Conservation (phyloP, 2,797 vertebrate genomes). For the Sebastes elongatus region DNA sequence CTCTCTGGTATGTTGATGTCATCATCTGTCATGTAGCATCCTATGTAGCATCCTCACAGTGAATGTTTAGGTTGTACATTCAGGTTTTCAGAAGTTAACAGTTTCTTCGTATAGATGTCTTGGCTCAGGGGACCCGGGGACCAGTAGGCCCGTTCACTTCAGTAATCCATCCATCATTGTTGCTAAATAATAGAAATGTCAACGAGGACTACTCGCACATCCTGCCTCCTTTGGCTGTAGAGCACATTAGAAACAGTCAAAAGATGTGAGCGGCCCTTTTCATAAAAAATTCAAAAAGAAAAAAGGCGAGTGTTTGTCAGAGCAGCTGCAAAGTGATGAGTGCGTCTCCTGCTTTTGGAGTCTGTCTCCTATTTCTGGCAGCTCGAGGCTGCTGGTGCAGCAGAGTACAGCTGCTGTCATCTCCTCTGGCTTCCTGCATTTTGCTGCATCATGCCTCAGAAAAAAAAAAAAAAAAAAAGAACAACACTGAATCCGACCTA, state of each 20-base stretch:
- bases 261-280: neutral
- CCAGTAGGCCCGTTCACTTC: neutral
- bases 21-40: neutral
- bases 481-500: neutral
- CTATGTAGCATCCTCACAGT: neutral
- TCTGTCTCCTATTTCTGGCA: conserved; percentile 42
- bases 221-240: neutral
- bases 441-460: conserved; percentile 49
- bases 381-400: conserved; percentile 35
- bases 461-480: neutral
- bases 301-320: conserved; percentile 1
- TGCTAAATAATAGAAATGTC: conserved; percentile 2
- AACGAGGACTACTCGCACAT: neutral
- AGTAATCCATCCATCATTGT: neutral
- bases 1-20: neutral
- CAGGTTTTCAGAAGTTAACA: neutral
- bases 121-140: neutral
- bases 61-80: neutral
- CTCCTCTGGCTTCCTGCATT: conserved; percentile 28
- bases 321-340: conserved; percentile 21
- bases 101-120: neutral
- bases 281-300: conserved; percentile 20
- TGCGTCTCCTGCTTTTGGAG: conserved; percentile 5
- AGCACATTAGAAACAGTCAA: neutral
- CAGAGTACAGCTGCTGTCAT: conserved; percentile 44